Evolutionary conservation across 2,113 vertebrate genomes (phyloP).

Genomic region (Ptilonorhynchus violaceus): DNA sequence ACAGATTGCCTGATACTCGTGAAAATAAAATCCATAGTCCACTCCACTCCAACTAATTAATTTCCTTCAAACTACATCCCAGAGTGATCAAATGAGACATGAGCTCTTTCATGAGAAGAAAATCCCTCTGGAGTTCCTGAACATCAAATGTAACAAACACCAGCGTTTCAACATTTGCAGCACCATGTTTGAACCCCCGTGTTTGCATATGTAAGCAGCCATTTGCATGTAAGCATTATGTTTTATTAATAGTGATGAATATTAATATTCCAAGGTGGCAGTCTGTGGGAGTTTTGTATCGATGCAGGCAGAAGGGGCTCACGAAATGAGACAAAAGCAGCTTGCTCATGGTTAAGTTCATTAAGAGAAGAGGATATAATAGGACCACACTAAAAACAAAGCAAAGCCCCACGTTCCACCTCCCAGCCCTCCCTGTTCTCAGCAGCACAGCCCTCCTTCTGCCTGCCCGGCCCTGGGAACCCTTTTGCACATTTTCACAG

Average conservation of each 20-base stretch:
- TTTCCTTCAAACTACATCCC: constrained; percentile 28
- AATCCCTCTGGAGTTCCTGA: constrained; percentile 31
- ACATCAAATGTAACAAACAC: constrained; percentile 41
- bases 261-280: constrained; percentile 5
- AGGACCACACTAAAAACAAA: not conserved
- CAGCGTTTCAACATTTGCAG: not conserved
- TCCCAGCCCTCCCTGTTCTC: not conserved
- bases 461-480: constrained; percentile 5
- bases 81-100: constrained; percentile 39
- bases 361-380: not conserved
- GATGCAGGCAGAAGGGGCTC: not conserved
- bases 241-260: constrained; percentile 44
- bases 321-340: not conserved
- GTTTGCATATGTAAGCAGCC: not conserved
- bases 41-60: constrained; percentile 40
- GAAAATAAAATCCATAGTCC: constrained; percentile 30
- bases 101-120: constrained; percentile 36
- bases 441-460: not conserved
- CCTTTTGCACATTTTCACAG: not conserved
- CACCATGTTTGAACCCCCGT: not conserved
- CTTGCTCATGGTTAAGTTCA: not conserved
- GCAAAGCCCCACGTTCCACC: not conserved
- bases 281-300: not conserved
- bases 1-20: not conserved
- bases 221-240: constrained; percentile 31